Base-by-base conservation (phyloP, 1,140 invertebrate genomes). In the Hyles vespertilio region DNA sequence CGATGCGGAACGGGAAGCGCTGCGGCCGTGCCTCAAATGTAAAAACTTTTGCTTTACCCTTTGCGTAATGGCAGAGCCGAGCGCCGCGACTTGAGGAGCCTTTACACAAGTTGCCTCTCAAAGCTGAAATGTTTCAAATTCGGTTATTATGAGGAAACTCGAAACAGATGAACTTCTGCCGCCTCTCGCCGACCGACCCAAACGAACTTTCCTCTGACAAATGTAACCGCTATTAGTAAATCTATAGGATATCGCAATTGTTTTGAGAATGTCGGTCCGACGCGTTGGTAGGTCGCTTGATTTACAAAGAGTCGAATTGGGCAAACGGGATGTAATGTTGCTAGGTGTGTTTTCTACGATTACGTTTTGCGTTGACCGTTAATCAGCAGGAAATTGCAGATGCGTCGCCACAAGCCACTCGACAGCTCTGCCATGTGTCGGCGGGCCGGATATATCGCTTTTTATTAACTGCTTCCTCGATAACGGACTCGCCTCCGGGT, bases 21-120 rank as follows among this genome's bases (percentile, higher is more conserved):
- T 59, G 69, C 70, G 70, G 56, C 71, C 67, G 70, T 79, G 74
- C 66, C 70, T 80, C 74, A 77, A 79, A 87, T 83, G 76, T 78
- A 84, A 82, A 88, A 89, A 89, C 75, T 87, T 87, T 79, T 79
- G 74, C 81, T 77, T 72, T 69, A 81, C 79, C 79, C 80, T 84
- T 83, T 79, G 79, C 64, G 77, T 81, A 82, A 83, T 79, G 72
- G 72, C 67, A 74, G 69, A 77, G 69, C 62, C 64, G 63, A 67
- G 60, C 67, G 61, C 63, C 70, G 69, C 62, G 74, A 80, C 74
- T 82, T 79, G 67, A 79, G 80, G 79, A 83, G 74, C 77, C 78
- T 82, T 84, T 84, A 70, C 65, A 73, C 69, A 83, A 84, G 76
- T 84, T 84, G 61, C 67, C 64, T 59, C 69, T 84, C 81, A 81